A percentile compares a stretch with the other conserved stretches of the same genome.
Evolutionary conservation across 2,113 vertebrate species (phyloP).

Genomic region (Hylia prasina): DNA sequence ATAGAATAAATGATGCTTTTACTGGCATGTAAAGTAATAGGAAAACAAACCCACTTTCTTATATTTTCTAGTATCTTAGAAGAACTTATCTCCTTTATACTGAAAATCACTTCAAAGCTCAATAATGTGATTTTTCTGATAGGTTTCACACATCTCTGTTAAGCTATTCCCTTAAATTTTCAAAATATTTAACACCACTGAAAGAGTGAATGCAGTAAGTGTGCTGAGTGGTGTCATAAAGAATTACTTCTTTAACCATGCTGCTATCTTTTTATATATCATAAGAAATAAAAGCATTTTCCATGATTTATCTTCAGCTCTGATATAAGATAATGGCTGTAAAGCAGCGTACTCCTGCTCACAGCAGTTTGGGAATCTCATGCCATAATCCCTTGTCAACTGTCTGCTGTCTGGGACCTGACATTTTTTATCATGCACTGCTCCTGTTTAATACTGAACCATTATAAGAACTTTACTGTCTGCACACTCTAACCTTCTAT

Average conservation of each 20-base stretch:
- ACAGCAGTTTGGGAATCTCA: not conserved
- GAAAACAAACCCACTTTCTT: not conserved
- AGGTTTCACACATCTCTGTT: not conserved
- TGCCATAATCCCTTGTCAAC: not conserved
- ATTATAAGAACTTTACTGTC: not conserved
- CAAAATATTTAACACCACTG: not conserved
- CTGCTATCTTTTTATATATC: not conserved
- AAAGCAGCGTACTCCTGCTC: not conserved
- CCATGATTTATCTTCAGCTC: not conserved
- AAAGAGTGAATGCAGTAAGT: not conserved
- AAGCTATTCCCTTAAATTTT: not conserved
- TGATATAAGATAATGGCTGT: not conserved
- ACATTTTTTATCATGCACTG: not conserved
- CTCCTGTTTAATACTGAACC: not conserved
- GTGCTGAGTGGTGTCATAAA: not conserved
- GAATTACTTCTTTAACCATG: not conserved
- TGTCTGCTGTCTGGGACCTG: not conserved
- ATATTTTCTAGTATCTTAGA: not conserved
- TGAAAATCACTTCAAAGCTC: not conserved
- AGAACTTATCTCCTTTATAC: not conserved
- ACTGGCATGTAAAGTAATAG: not conserved
- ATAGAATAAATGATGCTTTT: not conserved
- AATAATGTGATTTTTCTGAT: not conserved
- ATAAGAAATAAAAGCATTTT: not conserved
- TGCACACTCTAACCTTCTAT: not conserved